phyloP scores from a whole-genome alignment of 2,113 vertebrate species.

The Erythrolamprus reginae region DNA sequence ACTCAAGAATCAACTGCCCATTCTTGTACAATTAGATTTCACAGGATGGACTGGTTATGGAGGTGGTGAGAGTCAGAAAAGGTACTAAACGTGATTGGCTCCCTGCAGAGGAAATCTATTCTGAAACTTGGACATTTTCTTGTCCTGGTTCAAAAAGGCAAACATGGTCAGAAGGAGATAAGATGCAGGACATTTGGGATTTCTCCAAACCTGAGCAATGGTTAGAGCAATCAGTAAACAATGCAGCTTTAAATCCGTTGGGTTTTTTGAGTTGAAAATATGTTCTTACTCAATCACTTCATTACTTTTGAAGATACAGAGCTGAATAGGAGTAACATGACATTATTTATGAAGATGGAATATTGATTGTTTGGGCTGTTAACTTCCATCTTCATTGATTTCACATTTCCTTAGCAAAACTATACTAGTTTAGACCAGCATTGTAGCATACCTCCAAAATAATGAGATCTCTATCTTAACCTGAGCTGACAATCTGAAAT shows the following conservation, averaged over 20 bases:
- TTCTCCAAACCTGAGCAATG: background rate
- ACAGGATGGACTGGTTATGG: background rate
- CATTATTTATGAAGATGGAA: background rate
- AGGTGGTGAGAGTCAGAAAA: background rate
- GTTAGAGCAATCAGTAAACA: background rate
- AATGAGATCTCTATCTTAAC: background rate
- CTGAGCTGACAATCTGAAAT: background rate
- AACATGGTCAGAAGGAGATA: background rate
- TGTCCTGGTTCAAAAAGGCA: background rate
- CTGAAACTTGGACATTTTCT: background rate
- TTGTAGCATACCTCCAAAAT: background rate
- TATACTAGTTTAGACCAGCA: background rate
- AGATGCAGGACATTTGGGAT: background rate
- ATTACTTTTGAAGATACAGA: background rate
- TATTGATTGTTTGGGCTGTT: background rate
- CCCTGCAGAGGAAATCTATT: background rate
- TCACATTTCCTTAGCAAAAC: background rate
- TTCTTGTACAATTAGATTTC: background rate
- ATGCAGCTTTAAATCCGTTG: background rate
- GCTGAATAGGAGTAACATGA: background rate
- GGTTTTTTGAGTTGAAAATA: background rate
- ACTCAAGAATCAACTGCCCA: background rate
- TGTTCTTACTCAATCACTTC: background rate
- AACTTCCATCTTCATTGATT: background rate
- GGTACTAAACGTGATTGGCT: background rate